A percentile compares a stretch with the other conserved stretches of the same genome.
phyloP scores from a whole-genome alignment of 2,797 vertebrate species.

The Coilia nasus region DNA sequence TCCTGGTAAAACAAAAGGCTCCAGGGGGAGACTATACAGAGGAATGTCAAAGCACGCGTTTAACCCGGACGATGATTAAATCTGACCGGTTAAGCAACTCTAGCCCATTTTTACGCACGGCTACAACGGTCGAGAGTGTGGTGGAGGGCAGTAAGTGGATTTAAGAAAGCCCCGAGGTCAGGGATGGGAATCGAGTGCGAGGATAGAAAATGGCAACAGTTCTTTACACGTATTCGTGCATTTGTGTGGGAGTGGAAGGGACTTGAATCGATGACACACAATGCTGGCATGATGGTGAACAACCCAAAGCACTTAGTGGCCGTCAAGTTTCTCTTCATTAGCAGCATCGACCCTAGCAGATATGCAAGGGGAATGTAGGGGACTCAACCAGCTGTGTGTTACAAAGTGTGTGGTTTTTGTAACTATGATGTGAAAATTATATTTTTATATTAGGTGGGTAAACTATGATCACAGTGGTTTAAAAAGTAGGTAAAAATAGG shows the following conservation, averaged over 20 bases:
- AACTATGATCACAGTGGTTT: too few relatives aligned
- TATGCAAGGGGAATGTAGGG: background rate
- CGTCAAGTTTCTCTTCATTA: background rate
- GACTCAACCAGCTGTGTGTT: too few relatives aligned
- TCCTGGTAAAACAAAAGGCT: background rate
- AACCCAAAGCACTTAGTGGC: background rate
- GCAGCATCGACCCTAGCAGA: background rate
- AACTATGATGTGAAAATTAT: too few relatives aligned
- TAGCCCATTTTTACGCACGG: background rate
- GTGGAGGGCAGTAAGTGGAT: background rate
- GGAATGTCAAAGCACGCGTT: slow-evolving; percentile 17
- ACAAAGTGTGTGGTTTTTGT: too few relatives aligned
- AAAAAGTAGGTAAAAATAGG: too few relatives aligned
- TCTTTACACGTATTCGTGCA: background rate
- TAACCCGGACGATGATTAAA: slow-evolving; percentile 34
- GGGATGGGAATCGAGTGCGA: background rate
- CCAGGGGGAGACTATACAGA: background rate
- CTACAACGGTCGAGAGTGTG: too few relatives aligned
- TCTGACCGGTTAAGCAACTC: background rate
- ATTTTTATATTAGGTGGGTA: too few relatives aligned
- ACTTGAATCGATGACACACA: too few relatives aligned
- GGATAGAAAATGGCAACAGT: background rate
- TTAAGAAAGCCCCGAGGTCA: background rate
- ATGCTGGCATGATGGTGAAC: background rate
- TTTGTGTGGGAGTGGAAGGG: background rate